Evolutionary conservation across 2,888 invertebrate genomes (phyloP), one percentile per base, ranked within the genome.

Genomic region (Drosophila longiperda): DNA sequence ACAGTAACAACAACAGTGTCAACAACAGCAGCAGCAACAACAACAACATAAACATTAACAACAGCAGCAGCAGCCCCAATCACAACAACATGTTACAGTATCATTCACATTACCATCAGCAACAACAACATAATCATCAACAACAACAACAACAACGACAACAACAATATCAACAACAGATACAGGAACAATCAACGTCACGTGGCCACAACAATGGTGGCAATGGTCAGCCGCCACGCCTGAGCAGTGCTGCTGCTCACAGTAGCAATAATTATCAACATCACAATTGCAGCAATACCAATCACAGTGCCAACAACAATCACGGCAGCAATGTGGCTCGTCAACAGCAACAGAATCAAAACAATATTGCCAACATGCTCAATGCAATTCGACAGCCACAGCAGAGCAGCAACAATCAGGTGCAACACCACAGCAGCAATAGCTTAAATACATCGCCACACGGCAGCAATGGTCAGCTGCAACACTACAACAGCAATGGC

Each of bases 41-140:
- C 76, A 78, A 69, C 76, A 84, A 69, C 87, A 87, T 5, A 57
- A 78, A 0, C 49, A 77, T 12, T 65, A 82, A 2, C 59, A 72
- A 0, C 50, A 84, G 23, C 66, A 65, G 34, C 53, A 80, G 12
- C 69, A 62, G 29, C 49, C 64, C 36, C 26, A 69, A 54, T 63
- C 55, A 42, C 67, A 78, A 62, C 66, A 70, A 57, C 61, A 69
- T 40, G 55, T 26, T 64, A 34, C 64, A 54, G 29, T 67, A 67
- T 64, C 55, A 57, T 34, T 12, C 64, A 48, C 53, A 40, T 33
- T 66, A 38, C 20, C 38, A 69, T 33, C 68, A 74, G 29, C 66
- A 73, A 38, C 72, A 79, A 20, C 45, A 20, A 3, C 42, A 29
- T 29, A 29, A 29, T 29, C 29, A 29, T 29, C 29, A 42, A 3